A percentile compares a stretch with the other conserved stretches of the same genome.
These are phyloP conservation scores for Oreocharis arfaki DNA, from an alignment of 2,113 vertebrate species.

Conservation along the genomic window DNA sequence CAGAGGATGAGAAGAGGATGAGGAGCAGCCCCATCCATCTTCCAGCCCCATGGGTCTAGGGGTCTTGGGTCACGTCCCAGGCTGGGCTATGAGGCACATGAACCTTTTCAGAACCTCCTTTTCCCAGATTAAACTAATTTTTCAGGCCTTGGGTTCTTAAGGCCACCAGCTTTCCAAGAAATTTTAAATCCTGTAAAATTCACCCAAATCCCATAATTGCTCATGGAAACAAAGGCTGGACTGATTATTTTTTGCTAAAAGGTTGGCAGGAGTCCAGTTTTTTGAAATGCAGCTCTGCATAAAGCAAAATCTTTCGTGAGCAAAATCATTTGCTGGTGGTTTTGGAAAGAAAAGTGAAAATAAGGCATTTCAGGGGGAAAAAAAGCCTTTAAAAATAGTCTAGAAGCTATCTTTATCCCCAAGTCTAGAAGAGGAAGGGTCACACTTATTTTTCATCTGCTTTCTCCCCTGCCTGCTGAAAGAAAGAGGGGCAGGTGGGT, in stretches of 20 bases:
- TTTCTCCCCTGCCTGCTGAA: not conserved
- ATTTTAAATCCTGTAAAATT: not conserved
- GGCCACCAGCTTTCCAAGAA: conserved; percentile 37
- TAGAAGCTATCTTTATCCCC: not conserved
- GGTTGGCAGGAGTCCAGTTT: not conserved
- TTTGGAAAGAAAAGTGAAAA: not conserved
- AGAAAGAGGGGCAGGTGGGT: not conserved
- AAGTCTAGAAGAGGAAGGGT: not conserved
- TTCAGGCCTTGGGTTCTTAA: not conserved
- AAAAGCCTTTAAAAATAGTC: not conserved
- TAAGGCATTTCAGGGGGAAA: not conserved
- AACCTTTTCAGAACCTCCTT: not conserved
- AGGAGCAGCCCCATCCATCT: not conserved
- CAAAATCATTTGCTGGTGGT: fast-evolving
- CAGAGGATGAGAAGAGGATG: not conserved
- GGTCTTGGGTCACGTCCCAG: not conserved
- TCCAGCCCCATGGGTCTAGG: fast-evolving
- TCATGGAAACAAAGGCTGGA: not conserved
- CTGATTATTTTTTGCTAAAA: not conserved
- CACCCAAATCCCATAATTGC: not conserved
- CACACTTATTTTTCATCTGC: not conserved
- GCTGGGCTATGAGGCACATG: fast-evolving
- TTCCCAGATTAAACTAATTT: not conserved
- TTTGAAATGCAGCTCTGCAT: not conserved
- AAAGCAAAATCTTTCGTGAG: not conserved